These are phyloP conservation scores for Uropetala carovei DNA, from an alignment of 2,888 invertebrate genomes.

Conservation along the genomic window DNA sequence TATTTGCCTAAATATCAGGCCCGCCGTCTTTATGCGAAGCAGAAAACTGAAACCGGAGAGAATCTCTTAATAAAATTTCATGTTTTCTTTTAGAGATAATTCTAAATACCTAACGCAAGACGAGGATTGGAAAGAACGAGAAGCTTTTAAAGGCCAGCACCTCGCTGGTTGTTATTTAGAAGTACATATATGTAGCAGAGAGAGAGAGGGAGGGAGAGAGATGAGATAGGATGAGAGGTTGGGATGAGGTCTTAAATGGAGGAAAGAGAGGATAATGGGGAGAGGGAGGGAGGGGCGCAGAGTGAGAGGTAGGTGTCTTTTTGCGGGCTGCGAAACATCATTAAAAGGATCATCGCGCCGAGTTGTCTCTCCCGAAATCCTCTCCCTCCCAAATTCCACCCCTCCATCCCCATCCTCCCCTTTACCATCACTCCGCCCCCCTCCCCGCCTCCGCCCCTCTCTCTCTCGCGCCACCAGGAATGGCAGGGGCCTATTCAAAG, in stretches of 20 bases:
- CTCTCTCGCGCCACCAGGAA: too few species aligned
- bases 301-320: background rate
- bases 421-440: too few species aligned
- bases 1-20: too few species aligned
- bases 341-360: constrained; percentile 18
- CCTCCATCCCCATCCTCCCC: too few species aligned
- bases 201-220: background rate
- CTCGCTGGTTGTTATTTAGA: constrained; percentile 7
- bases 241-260: background rate
- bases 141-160: background rate
- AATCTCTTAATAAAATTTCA: background rate
- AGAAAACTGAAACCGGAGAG: too few species aligned
- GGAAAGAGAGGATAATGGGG: background rate
- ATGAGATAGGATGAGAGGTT: background rate
- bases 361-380: constrained; percentile 15
- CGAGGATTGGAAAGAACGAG: background rate
- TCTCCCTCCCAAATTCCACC: background rate
- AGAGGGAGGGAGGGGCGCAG: background rate
- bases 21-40: too few species aligned
- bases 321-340: constrained; percentile 25
- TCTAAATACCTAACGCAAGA: background rate
- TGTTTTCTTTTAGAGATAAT: background rate
- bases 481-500: background rate
- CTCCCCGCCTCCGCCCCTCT: too few species aligned
- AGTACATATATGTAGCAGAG: background rate